A percentile compares a stretch with the other conserved stretches of the same genome.
These are phyloP conservation scores for Synergus itoensis DNA, from an alignment of 2,888 invertebrate species.

Conservation along the genomic window DNA sequence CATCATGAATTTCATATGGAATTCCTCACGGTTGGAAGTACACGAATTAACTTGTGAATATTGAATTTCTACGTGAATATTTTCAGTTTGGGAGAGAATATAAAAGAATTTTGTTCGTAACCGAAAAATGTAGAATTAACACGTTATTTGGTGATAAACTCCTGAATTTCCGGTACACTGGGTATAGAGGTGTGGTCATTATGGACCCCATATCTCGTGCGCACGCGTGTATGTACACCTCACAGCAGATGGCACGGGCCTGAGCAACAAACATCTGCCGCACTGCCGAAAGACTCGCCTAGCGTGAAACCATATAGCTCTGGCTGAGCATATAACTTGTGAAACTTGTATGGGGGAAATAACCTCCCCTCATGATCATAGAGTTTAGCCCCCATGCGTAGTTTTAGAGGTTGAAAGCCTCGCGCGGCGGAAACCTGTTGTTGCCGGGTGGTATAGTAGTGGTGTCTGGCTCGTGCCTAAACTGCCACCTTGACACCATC, in stretches of 20 bases:
- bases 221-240: conserved; percentile 23
- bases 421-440: conserved; percentile 25
- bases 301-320: conserved; percentile 28
- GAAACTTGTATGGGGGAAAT: conserved; percentile 34
- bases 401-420: conserved; percentile 33
- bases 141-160: background rate
- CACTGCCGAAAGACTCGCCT: conserved; percentile 23
- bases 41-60: too few relatives aligned
- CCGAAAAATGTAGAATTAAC: background rate
- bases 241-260: conserved; percentile 24
- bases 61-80: too few relatives aligned
- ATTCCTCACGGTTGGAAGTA: too few relatives aligned
- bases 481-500: conserved; percentile 22
- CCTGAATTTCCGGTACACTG: conserved; percentile 23
- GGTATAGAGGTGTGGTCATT: conserved; percentile 30
- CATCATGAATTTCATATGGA: too few relatives aligned
- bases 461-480: conserved; percentile 33
- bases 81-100: background rate
- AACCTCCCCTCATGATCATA: conserved; percentile 26
- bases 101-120: background rate
- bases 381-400: conserved; percentile 38
- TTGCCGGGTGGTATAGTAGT: background rate
- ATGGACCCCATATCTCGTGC: conserved; percentile 25
- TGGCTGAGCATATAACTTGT: background rate
- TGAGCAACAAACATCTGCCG: conserved; percentile 22